Conservation (phyloP, 2,888 invertebrate genomes). For the Allacma fusca region DNA sequence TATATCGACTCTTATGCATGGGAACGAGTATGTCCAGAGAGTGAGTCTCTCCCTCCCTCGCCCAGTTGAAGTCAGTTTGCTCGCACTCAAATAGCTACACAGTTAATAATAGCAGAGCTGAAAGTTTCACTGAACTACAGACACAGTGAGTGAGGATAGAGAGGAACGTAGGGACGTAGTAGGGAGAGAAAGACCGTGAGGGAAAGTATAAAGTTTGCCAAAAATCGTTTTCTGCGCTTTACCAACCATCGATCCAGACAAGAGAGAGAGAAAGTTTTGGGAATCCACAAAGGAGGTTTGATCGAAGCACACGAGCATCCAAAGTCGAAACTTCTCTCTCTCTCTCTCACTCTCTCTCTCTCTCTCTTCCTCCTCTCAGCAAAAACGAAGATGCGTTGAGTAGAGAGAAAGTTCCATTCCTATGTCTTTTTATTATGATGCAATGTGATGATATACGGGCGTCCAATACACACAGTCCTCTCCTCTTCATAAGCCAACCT, state of each 20-base stretch:
- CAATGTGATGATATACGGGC: not conserved
- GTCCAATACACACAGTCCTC: too few species aligned
- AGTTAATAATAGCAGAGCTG: not conserved
- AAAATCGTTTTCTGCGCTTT: slow-evolving; percentile 39
- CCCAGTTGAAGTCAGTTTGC: not conserved
- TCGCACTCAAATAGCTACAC: not conserved
- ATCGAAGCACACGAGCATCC: slow-evolving; percentile 24
- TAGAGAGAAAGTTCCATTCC: not conserved
- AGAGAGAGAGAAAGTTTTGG: slow-evolving; percentile 23
- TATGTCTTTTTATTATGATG: not conserved
- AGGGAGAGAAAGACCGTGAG: slow-evolving; percentile 30
- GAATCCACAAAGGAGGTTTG: slow-evolving; percentile 36
- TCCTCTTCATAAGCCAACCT: too few species aligned
- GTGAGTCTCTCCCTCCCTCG: not conserved
- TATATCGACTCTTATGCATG: not conserved
- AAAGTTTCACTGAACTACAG: slow-evolving; percentile 21
- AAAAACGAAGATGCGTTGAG: not conserved
- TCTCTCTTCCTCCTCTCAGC: not conserved
- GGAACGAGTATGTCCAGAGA: too few species aligned
- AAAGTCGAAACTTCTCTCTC: slow-evolving; percentile 25
- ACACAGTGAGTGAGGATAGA: slow-evolving; percentile 8
- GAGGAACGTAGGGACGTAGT: not conserved
- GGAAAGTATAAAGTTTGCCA: slow-evolving; percentile 31
- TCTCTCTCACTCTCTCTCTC: slow-evolving; percentile 18
- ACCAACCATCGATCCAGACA: slow-evolving; percentile 35